These are phyloP conservation scores for Phoebastria nigripes DNA, from an alignment of 2,797 vertebrate genomes.

Conservation along the genomic window DNA sequence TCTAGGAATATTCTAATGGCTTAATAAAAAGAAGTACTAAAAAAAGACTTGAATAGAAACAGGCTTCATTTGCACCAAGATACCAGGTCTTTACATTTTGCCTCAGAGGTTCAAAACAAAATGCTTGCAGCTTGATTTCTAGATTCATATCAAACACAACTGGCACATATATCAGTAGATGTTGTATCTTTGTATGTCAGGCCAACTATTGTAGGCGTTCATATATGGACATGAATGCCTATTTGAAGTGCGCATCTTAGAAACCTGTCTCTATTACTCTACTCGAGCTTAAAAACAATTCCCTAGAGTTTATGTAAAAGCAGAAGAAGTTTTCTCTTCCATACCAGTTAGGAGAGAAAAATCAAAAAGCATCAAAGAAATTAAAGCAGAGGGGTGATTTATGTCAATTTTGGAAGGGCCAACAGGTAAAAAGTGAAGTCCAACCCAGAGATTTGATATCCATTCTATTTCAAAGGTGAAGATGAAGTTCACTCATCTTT, in stretches of 20 bases:
- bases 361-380: background rate
- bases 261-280: background rate
- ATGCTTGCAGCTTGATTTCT: slow-evolving; percentile 1
- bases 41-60: background rate
- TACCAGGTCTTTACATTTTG: background rate
- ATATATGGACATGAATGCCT: background rate
- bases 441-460: background rate
- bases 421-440: background rate
- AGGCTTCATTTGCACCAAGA: background rate
- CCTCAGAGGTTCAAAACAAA: background rate
- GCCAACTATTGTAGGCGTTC: background rate
- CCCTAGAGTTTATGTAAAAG: background rate
- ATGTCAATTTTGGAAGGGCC: background rate
- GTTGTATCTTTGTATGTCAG: background rate
- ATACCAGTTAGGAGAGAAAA: background rate
- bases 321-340: background rate
- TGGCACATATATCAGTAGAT: background rate
- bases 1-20: background rate
- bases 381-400: background rate
- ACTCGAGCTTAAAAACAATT: background rate
- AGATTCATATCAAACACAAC: background rate
- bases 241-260: background rate
- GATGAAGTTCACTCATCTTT: background rate
- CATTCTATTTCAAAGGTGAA: background rate
- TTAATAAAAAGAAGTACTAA: background rate